Conservation (phyloP, 2,888 invertebrate genomes). For the Ectemnius lituratus region DNA sequence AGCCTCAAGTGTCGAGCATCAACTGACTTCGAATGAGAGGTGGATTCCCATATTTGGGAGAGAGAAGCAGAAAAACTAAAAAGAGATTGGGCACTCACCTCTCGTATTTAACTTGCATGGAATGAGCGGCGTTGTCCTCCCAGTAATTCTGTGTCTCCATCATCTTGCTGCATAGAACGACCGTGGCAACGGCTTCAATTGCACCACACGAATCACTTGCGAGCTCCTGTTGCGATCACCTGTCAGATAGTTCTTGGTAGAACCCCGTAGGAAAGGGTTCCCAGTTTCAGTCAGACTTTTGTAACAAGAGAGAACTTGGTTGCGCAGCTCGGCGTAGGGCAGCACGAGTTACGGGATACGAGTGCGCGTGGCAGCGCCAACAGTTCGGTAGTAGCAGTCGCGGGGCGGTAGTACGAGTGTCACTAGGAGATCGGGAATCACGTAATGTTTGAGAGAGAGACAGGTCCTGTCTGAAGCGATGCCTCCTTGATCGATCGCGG, state of each 20-base stretch:
- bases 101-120: constrained; percentile 80
- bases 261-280: no score
- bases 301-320: no score
- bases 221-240: constrained; percentile 20
- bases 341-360: no score
- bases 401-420: no score
- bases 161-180: constrained; percentile 74
- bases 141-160: constrained; percentile 79
- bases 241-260: no score
- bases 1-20: neutral
- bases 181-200: constrained; percentile 31
- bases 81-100: constrained; percentile 74
- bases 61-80: neutral
- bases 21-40: neutral
- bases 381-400: no score
- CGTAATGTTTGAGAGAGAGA: neutral
- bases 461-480: constrained; percentile 14
- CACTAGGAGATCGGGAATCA: neutral
- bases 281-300: no score
- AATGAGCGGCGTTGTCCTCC: constrained; percentile 79
- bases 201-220: constrained; percentile 48
- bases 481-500: constrained; percentile 46
- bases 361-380: no score
- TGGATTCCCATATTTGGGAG: no score
- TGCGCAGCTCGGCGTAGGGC: no score